phyloP scores from a whole-genome alignment of 64 coral and sea anemone genomes.

The Stichodactyla mertensii region DNA sequence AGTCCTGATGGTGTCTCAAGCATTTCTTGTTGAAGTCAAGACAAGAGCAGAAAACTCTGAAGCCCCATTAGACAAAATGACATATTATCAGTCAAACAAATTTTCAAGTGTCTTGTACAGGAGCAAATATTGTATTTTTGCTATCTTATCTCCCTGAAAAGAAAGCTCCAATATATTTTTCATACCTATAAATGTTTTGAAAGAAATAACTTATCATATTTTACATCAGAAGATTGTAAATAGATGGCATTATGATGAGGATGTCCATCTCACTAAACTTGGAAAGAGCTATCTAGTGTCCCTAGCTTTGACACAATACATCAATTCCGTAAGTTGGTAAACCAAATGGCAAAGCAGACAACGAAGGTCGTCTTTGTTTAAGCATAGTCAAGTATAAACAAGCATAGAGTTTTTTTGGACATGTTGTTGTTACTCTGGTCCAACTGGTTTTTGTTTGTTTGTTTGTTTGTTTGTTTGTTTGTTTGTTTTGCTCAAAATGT shows the following conservation, averaged over 20 bases:
- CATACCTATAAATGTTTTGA: slow-evolving; percentile 11
- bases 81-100: slow-evolving; percentile 32
- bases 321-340: too few relatives aligned
- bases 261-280: too few relatives aligned
- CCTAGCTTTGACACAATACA: too few relatives aligned
- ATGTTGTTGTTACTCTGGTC: slow-evolving; percentile 24
- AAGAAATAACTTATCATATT: slow-evolving; percentile 26
- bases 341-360: too few relatives aligned
- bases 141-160: slow-evolving; percentile 28
- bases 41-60: slow-evolving; percentile 37
- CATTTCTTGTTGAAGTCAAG: slow-evolving; percentile 51
- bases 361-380: too few relatives aligned
- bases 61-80: slow-evolving; percentile 33
- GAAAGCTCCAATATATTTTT: slow-evolving; percentile 13
- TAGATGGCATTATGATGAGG: too few relatives aligned
- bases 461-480: not conserved
- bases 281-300: too few relatives aligned
- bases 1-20: slow-evolving; percentile 46
- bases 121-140: slow-evolving; percentile 24
- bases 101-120: slow-evolving; percentile 37
- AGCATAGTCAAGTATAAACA: too few relatives aligned
- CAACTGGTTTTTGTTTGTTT: slow-evolving; percentile 39
- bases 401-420: too few relatives aligned
- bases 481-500: slow-evolving; percentile 2
- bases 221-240: not conserved